These are phyloP conservation scores for Scalopus aquaticus DNA, from an alignment of 2,113 vertebrate genomes.

Conservation along the genomic window DNA sequence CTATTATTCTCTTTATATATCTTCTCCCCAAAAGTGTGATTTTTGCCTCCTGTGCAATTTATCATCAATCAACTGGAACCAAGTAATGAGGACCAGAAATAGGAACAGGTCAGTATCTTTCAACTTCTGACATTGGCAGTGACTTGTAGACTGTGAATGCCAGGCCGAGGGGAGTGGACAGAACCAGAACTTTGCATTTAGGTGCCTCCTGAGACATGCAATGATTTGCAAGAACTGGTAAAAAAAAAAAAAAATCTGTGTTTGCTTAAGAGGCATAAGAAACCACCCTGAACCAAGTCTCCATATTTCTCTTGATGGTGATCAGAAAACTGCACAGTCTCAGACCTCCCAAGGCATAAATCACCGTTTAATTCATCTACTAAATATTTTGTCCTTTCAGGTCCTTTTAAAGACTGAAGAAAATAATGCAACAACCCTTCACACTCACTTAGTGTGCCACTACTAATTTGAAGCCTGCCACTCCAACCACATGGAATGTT, in stretches of 20 bases:
- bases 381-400: neutral
- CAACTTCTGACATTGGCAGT: neutral
- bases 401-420: neutral
- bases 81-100: neutral
- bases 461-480: neutral
- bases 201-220: neutral
- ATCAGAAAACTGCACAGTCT: neutral
- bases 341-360: neutral
- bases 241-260: neutral
- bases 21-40: neutral
- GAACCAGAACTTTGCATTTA: neutral
- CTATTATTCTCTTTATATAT: neutral
- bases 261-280: neutral
- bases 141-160: neutral
- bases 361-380: neutral
- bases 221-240: neutral
- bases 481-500: neutral
- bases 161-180: neutral
- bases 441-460: neutral
- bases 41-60: neutral
- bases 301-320: neutral
- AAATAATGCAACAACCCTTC: neutral
- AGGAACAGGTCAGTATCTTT: neutral
- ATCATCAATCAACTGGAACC: neutral
- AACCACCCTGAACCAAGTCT: neutral